Evolutionary conservation across 2,113 vertebrate genomes (phyloP).

Genomic region (Sphaerodactylus townsendi): DNA sequence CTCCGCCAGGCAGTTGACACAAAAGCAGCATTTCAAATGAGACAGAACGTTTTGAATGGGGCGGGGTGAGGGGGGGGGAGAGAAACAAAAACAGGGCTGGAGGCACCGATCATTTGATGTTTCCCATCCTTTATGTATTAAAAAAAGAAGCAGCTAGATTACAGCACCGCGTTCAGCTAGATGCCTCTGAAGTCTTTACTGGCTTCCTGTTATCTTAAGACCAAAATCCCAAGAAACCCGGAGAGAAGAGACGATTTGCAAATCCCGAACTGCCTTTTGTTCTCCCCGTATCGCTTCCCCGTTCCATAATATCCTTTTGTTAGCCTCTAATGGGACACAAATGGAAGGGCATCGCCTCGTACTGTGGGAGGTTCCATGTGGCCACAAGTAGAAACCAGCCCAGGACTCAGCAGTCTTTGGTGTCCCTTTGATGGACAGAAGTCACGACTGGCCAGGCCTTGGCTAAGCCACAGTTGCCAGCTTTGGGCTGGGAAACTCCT

Average conservation of each 20-base stretch:
- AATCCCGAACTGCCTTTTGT: neutral
- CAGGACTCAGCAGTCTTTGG: too few species aligned
- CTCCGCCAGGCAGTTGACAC: neutral
- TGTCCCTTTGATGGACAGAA: too few species aligned
- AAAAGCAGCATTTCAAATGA: slow-evolving; percentile 16
- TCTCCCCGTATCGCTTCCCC: neutral
- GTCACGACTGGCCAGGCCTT: too few species aligned
- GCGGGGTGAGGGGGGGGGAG: neutral
- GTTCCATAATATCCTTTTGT: neutral
- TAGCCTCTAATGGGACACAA: neutral
- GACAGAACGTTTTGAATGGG: neutral
- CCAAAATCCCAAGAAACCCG: neutral
- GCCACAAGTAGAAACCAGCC: too few species aligned
- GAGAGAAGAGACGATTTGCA: neutral
- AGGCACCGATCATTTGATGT: neutral
- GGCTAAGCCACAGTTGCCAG: too few species aligned
- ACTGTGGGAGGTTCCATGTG: too few species aligned
- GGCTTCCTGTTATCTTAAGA: neutral
- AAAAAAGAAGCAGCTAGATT: neutral
- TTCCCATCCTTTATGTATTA: neutral
- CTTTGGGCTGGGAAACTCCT: too few species aligned
- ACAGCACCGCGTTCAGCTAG: neutral
- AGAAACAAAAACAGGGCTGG: neutral
- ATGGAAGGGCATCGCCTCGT: neutral
- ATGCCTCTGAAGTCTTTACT: fast-evolving